Evolutionary conservation across 2,888 invertebrate genomes (phyloP).

Genomic region (Lasioglossum lativentre): DNA sequence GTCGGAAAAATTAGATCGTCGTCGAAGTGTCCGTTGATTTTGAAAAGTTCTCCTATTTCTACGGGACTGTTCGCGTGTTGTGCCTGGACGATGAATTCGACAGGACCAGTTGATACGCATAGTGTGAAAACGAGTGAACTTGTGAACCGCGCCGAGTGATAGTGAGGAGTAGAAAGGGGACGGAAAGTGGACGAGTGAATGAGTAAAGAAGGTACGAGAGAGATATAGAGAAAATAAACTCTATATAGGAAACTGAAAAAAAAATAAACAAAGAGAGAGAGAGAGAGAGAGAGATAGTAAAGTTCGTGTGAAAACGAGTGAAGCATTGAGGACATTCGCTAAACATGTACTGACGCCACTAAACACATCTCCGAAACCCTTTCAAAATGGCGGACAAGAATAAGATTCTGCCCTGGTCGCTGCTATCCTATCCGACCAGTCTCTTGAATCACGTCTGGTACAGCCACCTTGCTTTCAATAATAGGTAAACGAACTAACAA

Average conservation of each 20-base stretch:
- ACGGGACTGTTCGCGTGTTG: slow-evolving; percentile 21
- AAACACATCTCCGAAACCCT: slow-evolving; percentile 45
- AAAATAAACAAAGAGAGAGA: background rate
- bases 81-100: slow-evolving; percentile 22
- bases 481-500: slow-evolving; percentile 74
- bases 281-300: slow-evolving; percentile 7
- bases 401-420: slow-evolving; percentile 81
- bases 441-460: slow-evolving; percentile 82
- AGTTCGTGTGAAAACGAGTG: slow-evolving; percentile 38
- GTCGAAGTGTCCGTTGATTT: background rate
- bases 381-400: slow-evolving; percentile 82
- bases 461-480: slow-evolving; percentile 80
- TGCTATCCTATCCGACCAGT: slow-evolving; percentile 81
- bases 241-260: slow-evolving; percentile 2
- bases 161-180: slow-evolving; percentile 39
- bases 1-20: background rate
- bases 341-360: slow-evolving; percentile 67
- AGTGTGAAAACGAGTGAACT: slow-evolving; percentile 40
- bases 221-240: slow-evolving; percentile 32
- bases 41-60: no score
- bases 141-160: slow-evolving; percentile 25
- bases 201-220: slow-evolving; percentile 58
- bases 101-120: background rate
- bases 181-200: slow-evolving; percentile 50
- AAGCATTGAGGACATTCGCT: slow-evolving; percentile 44